Evolutionary conservation across 2,113 vertebrate genomes (phyloP), one percentile per base, ranked within the genome.

Genomic region (Takifugu bimaculatus): DNA sequence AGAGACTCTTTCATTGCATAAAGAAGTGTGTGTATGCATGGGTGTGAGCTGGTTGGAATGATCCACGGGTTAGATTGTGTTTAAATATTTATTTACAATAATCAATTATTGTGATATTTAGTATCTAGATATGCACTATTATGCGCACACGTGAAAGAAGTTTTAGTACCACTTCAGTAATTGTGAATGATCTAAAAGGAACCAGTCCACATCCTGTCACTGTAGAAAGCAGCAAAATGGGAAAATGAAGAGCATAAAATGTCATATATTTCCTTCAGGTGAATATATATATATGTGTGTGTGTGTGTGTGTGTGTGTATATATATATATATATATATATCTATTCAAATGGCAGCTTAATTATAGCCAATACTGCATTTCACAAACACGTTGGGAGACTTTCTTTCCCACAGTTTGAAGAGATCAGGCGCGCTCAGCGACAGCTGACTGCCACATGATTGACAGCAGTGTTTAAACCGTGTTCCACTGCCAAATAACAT

Each of bases 381-480:
- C 56, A 53, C 66, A 57, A 20, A 20, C 20, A 13, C 13, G 56
- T 27, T 14, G 1, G 7, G 25, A 52, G 9, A n/a, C 4, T 52
- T 56, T 51, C 14, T 79, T 84, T 85, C 79, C 72, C 85, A 83
- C 73, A 75, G 54, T 45, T 26, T 10, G 13, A 29, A 74, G 60
- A 58, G 77, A 60, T 74, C 20, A 67, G 52, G 67, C 28, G 45
- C 69, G 54, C 66, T 82, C 69, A 57, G 60, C 61, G 73, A 28
- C 57, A 65, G 42, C 26, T 64, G 43, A 80, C 63, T 65, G 39
- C 29, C 13, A 44, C 47, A 29, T 87, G 85, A 85, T 53, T 29
- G 79, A 86, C 79, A 77, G 65, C 73, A 81, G 88, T 90, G 87
- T 90, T 82, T 74, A 62, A 80, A 57, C 86, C 58, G 80, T 81